Evolutionary conservation across 2,888 invertebrate species (phyloP).

Genomic region (Pyrgus malvae): DNA sequence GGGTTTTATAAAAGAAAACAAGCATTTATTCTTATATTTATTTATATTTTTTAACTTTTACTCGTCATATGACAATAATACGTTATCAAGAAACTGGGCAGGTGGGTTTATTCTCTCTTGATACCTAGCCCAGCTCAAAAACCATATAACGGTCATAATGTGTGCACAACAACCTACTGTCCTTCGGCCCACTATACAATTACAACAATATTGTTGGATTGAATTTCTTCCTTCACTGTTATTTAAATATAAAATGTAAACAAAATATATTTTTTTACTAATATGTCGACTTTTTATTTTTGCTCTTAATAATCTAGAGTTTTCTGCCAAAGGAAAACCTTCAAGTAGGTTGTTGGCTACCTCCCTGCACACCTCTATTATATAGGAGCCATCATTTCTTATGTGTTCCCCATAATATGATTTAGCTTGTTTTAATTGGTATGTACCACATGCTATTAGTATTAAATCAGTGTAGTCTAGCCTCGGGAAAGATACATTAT

Average conservation of each 20-base stretch:
- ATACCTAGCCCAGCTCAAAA: conserved; percentile 30
- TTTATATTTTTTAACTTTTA: too few species aligned
- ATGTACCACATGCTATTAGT: conserved; percentile 24
- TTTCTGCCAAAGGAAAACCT: too few species aligned
- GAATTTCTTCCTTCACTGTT: conserved; percentile 19
- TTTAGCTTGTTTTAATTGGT: conserved; percentile 29
- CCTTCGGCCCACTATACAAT: conserved; percentile 14
- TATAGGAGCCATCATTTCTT: conserved; percentile 2
- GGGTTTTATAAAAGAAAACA: too few species aligned
- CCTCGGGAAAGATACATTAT: not conserved
- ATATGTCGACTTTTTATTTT: conserved; percentile 32
- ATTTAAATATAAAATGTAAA: conserved; percentile 29
- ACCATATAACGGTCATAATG: conserved; percentile 28
- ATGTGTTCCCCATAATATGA: conserved; percentile 34
- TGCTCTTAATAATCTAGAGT: conserved; percentile 23
- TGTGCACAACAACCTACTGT: not conserved
- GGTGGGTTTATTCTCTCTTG: conserved; percentile 15
- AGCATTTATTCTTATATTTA: too few species aligned
- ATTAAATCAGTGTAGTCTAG: conserved; percentile 11
- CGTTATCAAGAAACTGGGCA: conserved; percentile 22
- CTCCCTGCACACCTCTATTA: conserved; percentile 2
- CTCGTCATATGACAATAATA: too few species aligned
- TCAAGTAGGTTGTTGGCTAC: too few species aligned
- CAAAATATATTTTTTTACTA: conserved; percentile 28
- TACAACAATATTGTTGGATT: conserved; percentile 32